phyloP scores from a whole-genome alignment of 2,797 vertebrate species.

The Paedocypris micromegethes region DNA sequence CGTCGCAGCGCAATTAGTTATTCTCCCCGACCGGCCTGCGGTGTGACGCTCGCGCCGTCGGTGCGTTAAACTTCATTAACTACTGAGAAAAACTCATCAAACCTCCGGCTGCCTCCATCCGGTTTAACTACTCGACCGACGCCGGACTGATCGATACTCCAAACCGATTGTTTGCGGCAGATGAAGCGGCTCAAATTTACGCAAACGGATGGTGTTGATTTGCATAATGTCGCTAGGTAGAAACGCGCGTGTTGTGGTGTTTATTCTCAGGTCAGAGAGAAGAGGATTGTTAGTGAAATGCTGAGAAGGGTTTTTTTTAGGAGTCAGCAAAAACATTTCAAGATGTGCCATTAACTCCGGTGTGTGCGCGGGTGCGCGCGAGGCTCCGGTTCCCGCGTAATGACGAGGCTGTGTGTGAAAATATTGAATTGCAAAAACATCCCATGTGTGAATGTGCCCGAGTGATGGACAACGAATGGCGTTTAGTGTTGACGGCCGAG shows the following conservation, averaged over 20 bases:
- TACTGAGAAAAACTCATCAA: slow-evolving; percentile 89
- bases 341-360: slow-evolving; percentile 75
- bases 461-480: slow-evolving; percentile 94
- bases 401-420: slow-evolving; percentile 93
- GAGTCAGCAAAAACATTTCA: slow-evolving; percentile 75
- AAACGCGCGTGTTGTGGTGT: slow-evolving; percentile 27
- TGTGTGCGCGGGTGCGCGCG: slow-evolving; percentile 75
- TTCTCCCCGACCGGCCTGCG: slow-evolving; percentile 82
- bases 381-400: slow-evolving; percentile 91
- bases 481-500: slow-evolving; percentile 63
- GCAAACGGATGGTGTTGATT: not conserved
- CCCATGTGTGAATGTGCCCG: slow-evolving; percentile 80
- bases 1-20: slow-evolving; percentile 86
- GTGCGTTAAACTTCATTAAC: slow-evolving; percentile 97
- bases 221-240: not conserved
- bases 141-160: slow-evolving; percentile 66
- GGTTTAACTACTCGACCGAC: slow-evolving; percentile 72
- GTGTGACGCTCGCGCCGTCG: slow-evolving; percentile 76
- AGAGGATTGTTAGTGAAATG: slow-evolving; percentile 59
- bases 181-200: slow-evolving; percentile 28
- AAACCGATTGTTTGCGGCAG: slow-evolving; percentile 82
- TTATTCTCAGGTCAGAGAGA: slow-evolving; percentile 15
- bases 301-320: slow-evolving; percentile 56
- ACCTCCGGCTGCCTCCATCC: slow-evolving; percentile 60
- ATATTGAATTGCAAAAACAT: slow-evolving; percentile 99